phyloP scores from a whole-genome alignment of 2,797 vertebrate genomes.

The Allobates femoralis region DNA sequence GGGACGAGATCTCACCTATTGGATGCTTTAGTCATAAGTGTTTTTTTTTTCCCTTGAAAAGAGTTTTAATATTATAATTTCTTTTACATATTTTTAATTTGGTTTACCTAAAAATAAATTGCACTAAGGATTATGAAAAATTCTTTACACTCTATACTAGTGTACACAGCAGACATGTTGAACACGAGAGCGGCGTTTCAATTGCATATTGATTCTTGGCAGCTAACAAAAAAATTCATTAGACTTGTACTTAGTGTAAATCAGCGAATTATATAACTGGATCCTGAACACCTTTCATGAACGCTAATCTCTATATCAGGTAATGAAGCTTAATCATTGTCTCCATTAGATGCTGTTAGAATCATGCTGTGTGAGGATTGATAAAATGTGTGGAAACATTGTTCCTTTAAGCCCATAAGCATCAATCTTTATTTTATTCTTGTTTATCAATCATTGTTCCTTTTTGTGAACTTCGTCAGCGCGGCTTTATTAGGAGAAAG shows the following conservation, averaged over 20 bases:
- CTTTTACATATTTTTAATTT: neutral
- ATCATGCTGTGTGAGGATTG: constrained; percentile 36
- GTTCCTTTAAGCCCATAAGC: constrained; percentile 19
- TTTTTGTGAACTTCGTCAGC: constrained; percentile 22
- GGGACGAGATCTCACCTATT: too few relatives aligned
- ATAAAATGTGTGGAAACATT: constrained; percentile 42
- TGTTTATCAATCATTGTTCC: constrained; percentile 28
- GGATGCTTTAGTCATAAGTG: too few relatives aligned
- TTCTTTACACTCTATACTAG: neutral
- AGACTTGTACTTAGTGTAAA: constrained; percentile 37
- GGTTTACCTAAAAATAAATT: neutral
- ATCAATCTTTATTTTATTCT: constrained; percentile 45
- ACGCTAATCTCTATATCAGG: constrained; percentile 49
- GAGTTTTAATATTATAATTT: too few relatives aligned
- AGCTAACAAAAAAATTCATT: constrained; percentile 33
- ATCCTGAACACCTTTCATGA: constrained; percentile 42
- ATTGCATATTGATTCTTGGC: constrained; percentile 42
- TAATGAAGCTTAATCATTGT: constrained; percentile 52
- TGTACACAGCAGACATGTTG: neutral
- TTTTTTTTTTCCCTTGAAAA: too few relatives aligned
- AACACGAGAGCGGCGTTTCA: constrained; percentile 23
- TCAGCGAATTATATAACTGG: constrained; percentile 27
- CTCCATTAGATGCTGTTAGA: constrained; percentile 42
- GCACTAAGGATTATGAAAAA: constrained; percentile 8
- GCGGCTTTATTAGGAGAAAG: neutral